These are phyloP conservation scores for Dendrolimus kikuchii DNA, from an alignment of 1,140 invertebrate species.

Conservation along the genomic window DNA sequence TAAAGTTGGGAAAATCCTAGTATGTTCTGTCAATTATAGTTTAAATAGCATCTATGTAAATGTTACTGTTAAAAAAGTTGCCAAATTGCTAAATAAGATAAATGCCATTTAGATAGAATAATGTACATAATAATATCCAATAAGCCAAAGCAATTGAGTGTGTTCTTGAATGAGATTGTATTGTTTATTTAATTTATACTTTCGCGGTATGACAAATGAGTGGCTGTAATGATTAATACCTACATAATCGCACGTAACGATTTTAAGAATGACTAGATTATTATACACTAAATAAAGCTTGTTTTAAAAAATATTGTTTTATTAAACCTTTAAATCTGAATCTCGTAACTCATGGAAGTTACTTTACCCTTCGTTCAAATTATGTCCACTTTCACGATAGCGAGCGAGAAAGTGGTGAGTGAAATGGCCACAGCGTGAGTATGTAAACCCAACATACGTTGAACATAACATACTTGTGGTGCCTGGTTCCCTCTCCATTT, in stretches of 20 bases:
- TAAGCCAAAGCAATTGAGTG: constrained; percentile 55
- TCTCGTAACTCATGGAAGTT: too few relatives aligned
- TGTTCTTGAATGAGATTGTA: constrained; percentile 41
- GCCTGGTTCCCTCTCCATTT: too few relatives aligned
- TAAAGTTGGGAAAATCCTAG: constrained; percentile 10
- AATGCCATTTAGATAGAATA: constrained; percentile 48
- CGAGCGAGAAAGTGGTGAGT: too few relatives aligned
- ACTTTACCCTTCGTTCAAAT: too few relatives aligned
- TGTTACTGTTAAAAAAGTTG: constrained; percentile 58
- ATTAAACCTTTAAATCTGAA: background rate
- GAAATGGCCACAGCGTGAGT: too few relatives aligned
- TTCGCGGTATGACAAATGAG: constrained; percentile 26
- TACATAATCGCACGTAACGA: constrained; percentile 41
- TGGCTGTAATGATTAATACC: constrained; percentile 32
- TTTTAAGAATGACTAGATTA: constrained; percentile 51
- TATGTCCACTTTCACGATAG: too few relatives aligned
- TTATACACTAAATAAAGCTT: constrained; percentile 61
- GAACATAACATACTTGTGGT: too few relatives aligned
- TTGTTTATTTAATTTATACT: constrained; percentile 39
- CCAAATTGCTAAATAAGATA: constrained; percentile 60
- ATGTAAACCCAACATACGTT: too few relatives aligned
- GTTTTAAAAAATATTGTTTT: constrained; percentile 50
- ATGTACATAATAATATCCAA: constrained; percentile 54
- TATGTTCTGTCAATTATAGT: constrained; percentile 66
- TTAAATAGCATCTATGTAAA: constrained; percentile 42